phyloP scores from a whole-genome alignment of 2,113 vertebrate species.

The Nematolebias whitei region DNA sequence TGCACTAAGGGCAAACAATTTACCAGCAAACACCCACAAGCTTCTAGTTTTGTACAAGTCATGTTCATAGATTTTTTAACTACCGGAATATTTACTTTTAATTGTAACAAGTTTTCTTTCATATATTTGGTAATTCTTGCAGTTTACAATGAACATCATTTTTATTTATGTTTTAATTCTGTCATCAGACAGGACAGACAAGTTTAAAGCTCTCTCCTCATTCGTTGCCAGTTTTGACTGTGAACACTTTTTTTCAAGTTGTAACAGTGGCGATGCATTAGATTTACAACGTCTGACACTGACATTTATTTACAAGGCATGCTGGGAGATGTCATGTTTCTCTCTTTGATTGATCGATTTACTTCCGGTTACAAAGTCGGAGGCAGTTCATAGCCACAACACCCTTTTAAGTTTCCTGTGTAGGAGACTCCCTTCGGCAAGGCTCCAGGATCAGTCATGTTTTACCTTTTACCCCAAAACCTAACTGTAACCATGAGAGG shows the following conservation, averaged over 20 bases:
- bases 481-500: slow-evolving; percentile 72
- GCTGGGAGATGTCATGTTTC: slow-evolving; percentile 70
- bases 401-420: slow-evolving; percentile 63
- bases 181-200: slow-evolving; percentile 18
- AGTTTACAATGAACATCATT: slow-evolving; percentile 1
- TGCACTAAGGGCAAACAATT: neutral
- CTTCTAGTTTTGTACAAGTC: neutral
- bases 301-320: slow-evolving; percentile 70
- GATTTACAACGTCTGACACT: slow-evolving; percentile 63
- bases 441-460: slow-evolving; percentile 59
- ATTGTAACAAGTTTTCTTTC: neutral
- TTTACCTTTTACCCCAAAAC: slow-evolving; percentile 42
- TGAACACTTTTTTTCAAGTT: slow-evolving; percentile 25
- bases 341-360: slow-evolving; percentile 69
- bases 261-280: slow-evolving; percentile 19
- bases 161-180: slow-evolving; percentile 12
- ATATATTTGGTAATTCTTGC: neutral
- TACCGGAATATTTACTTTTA: neutral
- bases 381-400: slow-evolving; percentile 68
- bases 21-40: neutral
- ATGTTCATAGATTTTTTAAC: neutral
- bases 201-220: slow-evolving; percentile 16
- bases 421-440: slow-evolving; percentile 66
- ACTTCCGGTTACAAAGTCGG: slow-evolving; percentile 76
- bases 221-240: slow-evolving; percentile 3